Evolutionary conservation across 2,113 vertebrate genomes (phyloP).

Genomic region (Apeltes quadracus): DNA sequence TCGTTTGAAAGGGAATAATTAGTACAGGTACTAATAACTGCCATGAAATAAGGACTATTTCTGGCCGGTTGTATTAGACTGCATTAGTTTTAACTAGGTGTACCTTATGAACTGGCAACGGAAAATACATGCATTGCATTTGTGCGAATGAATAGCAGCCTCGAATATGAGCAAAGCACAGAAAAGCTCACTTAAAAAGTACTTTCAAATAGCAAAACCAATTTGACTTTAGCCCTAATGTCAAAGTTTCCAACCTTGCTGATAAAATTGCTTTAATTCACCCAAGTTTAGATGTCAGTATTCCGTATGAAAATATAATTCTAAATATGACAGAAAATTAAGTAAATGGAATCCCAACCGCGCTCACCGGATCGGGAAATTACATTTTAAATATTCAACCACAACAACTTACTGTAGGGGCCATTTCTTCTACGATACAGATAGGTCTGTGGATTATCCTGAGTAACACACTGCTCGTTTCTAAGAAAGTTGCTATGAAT

Average conservation of each 20-base stretch:
- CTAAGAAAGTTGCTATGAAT: constrained; percentile 4
- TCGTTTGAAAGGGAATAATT: neutral
- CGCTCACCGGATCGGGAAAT: constrained; percentile 29
- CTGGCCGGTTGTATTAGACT: neutral
- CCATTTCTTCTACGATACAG: constrained; percentile 12
- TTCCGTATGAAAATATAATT: neutral
- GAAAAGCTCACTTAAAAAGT: neutral
- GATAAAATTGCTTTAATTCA: neutral
- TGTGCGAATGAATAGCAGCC: neutral
- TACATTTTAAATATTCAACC: constrained; percentile 14
- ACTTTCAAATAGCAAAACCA: neutral
- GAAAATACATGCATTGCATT: neutral
- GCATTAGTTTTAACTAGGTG: neutral
- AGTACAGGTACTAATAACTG: no score
- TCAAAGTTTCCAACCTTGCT: neutral
- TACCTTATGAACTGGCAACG: constrained; percentile 1
- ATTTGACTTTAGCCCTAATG: neutral
- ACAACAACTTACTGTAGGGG: neutral
- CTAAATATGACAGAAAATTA: neutral
- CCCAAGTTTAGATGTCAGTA: neutral
- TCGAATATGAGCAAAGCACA: neutral
- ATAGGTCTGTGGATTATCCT: constrained; percentile 3
- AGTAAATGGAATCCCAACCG: constrained; percentile 17
- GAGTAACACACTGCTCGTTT: constrained; percentile 20
- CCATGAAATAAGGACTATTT: no score